A percentile compares a stretch with the other conserved stretches of the same genome.
phyloP scores from a whole-genome alignment of 2,797 vertebrate genomes.

The Acanthiza pusilla region DNA sequence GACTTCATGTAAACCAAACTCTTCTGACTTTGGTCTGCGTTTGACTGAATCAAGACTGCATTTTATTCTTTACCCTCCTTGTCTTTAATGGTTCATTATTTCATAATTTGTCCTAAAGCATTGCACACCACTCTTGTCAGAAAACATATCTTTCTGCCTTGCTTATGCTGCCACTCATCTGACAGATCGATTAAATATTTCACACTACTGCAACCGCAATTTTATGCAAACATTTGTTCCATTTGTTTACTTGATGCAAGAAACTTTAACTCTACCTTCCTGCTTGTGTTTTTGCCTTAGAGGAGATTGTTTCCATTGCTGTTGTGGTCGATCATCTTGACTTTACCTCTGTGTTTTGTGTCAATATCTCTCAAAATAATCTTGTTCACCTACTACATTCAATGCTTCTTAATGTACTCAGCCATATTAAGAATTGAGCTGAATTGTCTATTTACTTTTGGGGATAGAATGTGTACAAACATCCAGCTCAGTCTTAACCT shows the following conservation, averaged over 20 bases:
- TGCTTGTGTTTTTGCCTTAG: neutral
- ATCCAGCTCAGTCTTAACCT: neutral
- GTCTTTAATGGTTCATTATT: neutral
- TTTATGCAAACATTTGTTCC: neutral
- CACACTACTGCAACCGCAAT: neutral
- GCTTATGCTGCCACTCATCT: neutral
- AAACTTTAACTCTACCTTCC: neutral
- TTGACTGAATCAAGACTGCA: neutral
- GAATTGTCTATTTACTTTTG: neutral
- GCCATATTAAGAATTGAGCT: neutral
- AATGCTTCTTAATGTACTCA: neutral
- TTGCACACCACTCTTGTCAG: neutral
- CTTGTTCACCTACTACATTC: neutral
- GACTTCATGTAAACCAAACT: neutral
- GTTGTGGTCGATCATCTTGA: neutral
- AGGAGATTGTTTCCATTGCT: neutral
- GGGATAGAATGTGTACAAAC: neutral
- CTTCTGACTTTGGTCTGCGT: neutral
- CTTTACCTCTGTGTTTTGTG: neutral
- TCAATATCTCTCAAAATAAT: neutral
- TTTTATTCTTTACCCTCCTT: neutral
- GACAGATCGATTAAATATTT: neutral
- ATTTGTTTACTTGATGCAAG: neutral
- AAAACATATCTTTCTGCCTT: neutral
- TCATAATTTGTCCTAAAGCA: neutral